phyloP scores from a whole-genome alignment of 1,140 invertebrate genomes.

The Harpegnathos saltator region DNA sequence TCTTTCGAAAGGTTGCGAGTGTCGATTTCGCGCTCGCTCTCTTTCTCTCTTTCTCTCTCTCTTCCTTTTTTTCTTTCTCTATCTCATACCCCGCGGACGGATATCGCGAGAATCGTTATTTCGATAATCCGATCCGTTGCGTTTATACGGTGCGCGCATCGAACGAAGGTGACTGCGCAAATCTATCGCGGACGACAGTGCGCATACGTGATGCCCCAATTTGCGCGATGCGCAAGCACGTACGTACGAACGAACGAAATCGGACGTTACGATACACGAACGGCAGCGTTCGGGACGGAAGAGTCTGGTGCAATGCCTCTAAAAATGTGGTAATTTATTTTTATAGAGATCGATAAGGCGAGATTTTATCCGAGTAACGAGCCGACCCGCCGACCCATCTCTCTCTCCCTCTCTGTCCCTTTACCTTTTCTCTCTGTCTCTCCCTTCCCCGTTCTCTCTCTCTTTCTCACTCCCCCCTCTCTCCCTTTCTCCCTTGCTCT shows the following conservation, averaged over 20 bases:
- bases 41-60: too few species aligned
- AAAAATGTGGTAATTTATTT: slow-evolving; percentile 60
- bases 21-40: too few species aligned
- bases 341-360: slow-evolving; percentile 57
- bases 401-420: slow-evolving; percentile 8
- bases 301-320: slow-evolving; percentile 51
- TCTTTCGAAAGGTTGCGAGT: too few species aligned
- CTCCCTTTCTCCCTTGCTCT: not conserved
- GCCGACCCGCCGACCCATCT: slow-evolving; percentile 5
- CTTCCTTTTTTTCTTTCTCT: not conserved
- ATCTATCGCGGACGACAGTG: slow-evolving; percentile 2
- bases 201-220: slow-evolving; percentile 56
- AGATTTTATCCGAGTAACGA: slow-evolving; percentile 31
- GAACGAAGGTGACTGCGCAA: not conserved
- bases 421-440: not conserved
- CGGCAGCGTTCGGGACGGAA: slow-evolving; percentile 4
- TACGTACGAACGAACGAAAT: not conserved
- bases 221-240: slow-evolving; percentile 46
- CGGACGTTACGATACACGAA: not conserved
- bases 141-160: slow-evolving; percentile 11
- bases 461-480: not conserved
- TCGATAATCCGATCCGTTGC: not conserved
- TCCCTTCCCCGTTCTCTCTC: not conserved
- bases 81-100: not conserved
- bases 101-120: slow-evolving; percentile 7